phyloP scores from a whole-genome alignment of 2,888 invertebrate genomes.

The Neoscelio sp. region DNA sequence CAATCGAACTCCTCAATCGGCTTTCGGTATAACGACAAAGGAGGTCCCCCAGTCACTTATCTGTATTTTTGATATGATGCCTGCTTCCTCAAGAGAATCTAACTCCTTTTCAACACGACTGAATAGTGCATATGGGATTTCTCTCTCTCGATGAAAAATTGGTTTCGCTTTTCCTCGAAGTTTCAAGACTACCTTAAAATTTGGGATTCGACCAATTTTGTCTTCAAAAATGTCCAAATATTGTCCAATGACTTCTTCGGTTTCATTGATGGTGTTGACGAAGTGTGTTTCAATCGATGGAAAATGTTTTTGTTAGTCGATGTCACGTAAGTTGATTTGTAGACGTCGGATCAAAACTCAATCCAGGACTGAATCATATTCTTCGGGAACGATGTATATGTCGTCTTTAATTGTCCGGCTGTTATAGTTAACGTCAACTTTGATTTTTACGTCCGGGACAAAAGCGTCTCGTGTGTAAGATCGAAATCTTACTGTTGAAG shows the following conservation, averaged over 20 bases:
- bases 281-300: background rate
- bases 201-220: slow-evolving; percentile 28
- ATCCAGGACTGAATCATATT: slow-evolving; percentile 28
- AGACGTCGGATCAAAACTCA: slow-evolving; percentile 21
- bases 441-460: slow-evolving; percentile 40
- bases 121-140: slow-evolving; percentile 33
- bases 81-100: slow-evolving; percentile 18
- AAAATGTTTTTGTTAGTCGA: slow-evolving; percentile 13
- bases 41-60: slow-evolving; percentile 45
- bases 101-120: slow-evolving; percentile 27
- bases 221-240: slow-evolving; percentile 36
- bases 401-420: slow-evolving; percentile 7
- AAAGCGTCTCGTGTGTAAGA: slow-evolving; percentile 38
- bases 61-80: slow-evolving; percentile 34
- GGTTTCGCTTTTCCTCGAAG: slow-evolving; percentile 23
- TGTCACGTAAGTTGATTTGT: slow-evolving; percentile 11
- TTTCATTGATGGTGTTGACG: slow-evolving; percentile 4
- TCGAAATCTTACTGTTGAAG: slow-evolving; percentile 16
- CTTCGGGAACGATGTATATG: slow-evolving; percentile 40
- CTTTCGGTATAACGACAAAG: slow-evolving; percentile 27
- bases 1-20: slow-evolving; percentile 26
- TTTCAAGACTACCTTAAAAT: slow-evolving; percentile 22
- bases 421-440: slow-evolving; percentile 15
- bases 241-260: slow-evolving; percentile 20
- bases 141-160: slow-evolving; percentile 30